Evolutionary conservation across 2,113 vertebrate species (phyloP), one percentile per base, ranked within the genome.

Genomic region (Salvator merianae): DNA sequence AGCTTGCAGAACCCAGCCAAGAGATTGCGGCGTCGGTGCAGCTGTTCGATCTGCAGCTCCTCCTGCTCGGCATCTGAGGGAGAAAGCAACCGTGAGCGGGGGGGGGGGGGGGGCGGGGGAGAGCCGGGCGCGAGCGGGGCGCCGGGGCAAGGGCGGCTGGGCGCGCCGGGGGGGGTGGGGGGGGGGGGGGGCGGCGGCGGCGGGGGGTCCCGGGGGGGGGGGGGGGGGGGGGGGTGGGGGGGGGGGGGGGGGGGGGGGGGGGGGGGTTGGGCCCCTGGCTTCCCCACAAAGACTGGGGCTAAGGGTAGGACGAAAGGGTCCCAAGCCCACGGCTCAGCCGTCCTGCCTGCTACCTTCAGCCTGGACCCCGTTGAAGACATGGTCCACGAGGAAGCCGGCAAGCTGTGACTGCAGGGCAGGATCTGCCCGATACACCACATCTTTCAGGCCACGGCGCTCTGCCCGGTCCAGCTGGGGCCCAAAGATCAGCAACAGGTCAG

Each of bases 1-100:
- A 98, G 95, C 43, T 98, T 98, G 90, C 97, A 98, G 93, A 97
- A 99, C 24, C 97, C 97, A 0, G 97, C 96, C 79, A 99, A 93
- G n/a, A 98, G 96, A 65, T 93, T 96, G 16, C 98, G 97, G 70
- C 96, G 96, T 78, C 89, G 95, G 88, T 97, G 96, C 43, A 98
- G 94, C 43, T 89, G 83, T 53, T 90, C 84, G 1, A 97, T 95
- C 90, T 93, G 95, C 36, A 92, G 91, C 34, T 92, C 88, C 5
- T 13, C 55, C 16, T 94, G 88, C 22, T 91, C 91, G 2, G 75
- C 73, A 50, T 80, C 93, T 94, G 81, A 28, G 1, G 85, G 4
- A 34, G 53, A 18, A 63, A 34, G 24, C 24, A 47, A 9, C 43
- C 5, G 43, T 28, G 14, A 59, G 87, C 18, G 7, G 86, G 3